A percentile compares a stretch with the other conserved stretches of the same genome.
phyloP scores from a whole-genome alignment of 1,140 invertebrate species.

The Brachionus calyciflorus region DNA sequence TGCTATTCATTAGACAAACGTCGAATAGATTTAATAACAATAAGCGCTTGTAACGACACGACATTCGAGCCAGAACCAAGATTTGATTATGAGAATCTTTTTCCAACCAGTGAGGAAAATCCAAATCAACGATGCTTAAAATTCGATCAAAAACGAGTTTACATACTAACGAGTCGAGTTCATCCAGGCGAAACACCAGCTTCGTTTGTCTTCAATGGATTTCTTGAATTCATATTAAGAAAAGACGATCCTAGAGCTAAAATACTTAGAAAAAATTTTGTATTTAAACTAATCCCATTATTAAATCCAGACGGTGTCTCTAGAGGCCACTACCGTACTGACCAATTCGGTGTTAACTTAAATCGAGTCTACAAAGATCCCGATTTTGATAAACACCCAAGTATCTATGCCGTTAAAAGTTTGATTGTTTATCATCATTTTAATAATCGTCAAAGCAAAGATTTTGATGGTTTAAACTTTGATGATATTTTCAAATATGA shows the following conservation, averaged over 20 bases:
- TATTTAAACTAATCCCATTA: conserved; percentile 88
- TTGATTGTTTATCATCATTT: conserved; percentile 59
- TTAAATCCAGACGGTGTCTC: conserved; percentile 87
- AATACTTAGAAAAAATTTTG: conserved; percentile 68
- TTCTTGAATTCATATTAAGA: conserved; percentile 59
- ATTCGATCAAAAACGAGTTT: conserved; percentile 54
- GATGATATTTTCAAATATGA: conserved; percentile 7
- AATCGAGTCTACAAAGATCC: conserved; percentile 61
- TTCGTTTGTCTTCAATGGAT: conserved; percentile 61
- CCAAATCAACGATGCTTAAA: not conserved
- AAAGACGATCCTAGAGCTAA: conserved; percentile 57
- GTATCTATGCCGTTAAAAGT: conserved; percentile 61
- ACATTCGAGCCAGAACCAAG: conserved; percentile 56
- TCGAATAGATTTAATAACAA: conserved; percentile 59
- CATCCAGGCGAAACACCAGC: conserved; percentile 62
- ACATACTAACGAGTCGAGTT: conserved; percentile 59
- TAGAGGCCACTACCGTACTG: conserved; percentile 82
- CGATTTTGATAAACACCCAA: conserved; percentile 55
- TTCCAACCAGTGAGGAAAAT: conserved; percentile 66
- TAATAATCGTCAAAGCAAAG: conserved; percentile 1
- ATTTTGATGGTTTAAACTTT: not conserved
- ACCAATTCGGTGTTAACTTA: conserved; percentile 67
- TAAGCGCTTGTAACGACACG: conserved; percentile 72
- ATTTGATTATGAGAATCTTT: conserved; percentile 68
- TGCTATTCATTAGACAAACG: conserved; percentile 64